phyloP scores from a whole-genome alignment of 2,113 vertebrate species.

The Chelonoidis abingdonii region DNA sequence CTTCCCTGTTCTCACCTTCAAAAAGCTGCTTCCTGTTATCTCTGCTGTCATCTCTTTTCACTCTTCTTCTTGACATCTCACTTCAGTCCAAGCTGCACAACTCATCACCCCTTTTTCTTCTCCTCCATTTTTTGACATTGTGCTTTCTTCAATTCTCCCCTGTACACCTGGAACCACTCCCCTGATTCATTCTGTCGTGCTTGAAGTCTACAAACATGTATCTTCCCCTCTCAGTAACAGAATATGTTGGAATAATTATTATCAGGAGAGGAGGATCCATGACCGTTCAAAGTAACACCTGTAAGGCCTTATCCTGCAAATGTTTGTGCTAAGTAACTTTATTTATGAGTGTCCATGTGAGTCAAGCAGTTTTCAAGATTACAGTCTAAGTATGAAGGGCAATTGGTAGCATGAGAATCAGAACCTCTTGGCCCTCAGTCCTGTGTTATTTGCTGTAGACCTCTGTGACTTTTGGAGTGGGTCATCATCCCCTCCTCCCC shows the following conservation, averaged over 20 bases:
- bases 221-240: not conserved
- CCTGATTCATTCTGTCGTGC: not conserved
- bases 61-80: not conserved
- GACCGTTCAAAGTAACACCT: not conserved
- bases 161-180: not conserved
- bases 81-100: not conserved
- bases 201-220: not conserved
- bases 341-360: not conserved
- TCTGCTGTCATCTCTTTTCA: not conserved
- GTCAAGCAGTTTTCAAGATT: not conserved
- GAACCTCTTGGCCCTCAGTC: not conserved
- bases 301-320: not conserved
- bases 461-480: not conserved
- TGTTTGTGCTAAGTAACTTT: not conserved
- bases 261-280: not conserved
- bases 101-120: not conserved
- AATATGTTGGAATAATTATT: not conserved
- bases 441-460: not conserved
- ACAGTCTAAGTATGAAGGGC: not conserved
- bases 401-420: not conserved
- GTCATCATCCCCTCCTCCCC: not conserved
- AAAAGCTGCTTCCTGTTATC: not conserved
- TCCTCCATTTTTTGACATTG: not conserved
- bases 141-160: not conserved
- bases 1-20: too few relatives aligned